phyloP scores from a whole-genome alignment of 2,113 vertebrate species.

The Sinocyclocheilus maitianheensis region DNA sequence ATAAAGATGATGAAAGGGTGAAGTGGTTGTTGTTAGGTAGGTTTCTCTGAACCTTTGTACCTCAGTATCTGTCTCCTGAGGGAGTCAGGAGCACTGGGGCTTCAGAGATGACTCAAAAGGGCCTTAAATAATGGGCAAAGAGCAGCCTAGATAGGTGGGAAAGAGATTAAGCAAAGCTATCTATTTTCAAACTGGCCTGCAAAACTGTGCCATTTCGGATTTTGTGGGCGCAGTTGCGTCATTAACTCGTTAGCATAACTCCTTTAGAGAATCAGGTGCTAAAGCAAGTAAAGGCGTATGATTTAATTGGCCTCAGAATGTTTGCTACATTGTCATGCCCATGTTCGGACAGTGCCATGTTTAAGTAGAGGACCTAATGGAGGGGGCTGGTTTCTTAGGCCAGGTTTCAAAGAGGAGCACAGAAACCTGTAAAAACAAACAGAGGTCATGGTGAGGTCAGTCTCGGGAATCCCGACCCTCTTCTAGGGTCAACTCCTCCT shows the following conservation, averaged over 20 bases:
- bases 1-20: conserved; percentile 61
- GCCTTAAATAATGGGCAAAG: background rate
- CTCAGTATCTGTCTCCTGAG: conserved; percentile 61
- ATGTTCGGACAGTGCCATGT: conserved; percentile 15
- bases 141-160: background rate
- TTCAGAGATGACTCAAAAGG: conserved; percentile 56
- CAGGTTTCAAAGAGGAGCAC: conserved; percentile 75
- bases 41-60: conserved; percentile 65
- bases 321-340: conserved; percentile 53
- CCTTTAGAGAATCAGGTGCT: background rate
- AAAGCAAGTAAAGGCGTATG: background rate
- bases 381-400: conserved; percentile 61
- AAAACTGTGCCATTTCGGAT: background rate
- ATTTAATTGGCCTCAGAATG: background rate
- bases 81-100: conserved; percentile 66
- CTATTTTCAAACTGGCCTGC: background rate
- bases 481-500: conserved; percentile 43
- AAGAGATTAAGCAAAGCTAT: background rate
- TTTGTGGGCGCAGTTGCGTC: background rate
- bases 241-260: background rate
- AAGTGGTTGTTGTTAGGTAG: conserved; percentile 52
- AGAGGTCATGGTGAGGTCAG: conserved; percentile 86
- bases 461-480: conserved; percentile 73
- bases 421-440: conserved; percentile 89
- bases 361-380: conserved; percentile 78